Evolutionary conservation across 2,888 invertebrate genomes (phyloP), one percentile per base, ranked within the genome.

Genomic region (Noctua janthe): DNA sequence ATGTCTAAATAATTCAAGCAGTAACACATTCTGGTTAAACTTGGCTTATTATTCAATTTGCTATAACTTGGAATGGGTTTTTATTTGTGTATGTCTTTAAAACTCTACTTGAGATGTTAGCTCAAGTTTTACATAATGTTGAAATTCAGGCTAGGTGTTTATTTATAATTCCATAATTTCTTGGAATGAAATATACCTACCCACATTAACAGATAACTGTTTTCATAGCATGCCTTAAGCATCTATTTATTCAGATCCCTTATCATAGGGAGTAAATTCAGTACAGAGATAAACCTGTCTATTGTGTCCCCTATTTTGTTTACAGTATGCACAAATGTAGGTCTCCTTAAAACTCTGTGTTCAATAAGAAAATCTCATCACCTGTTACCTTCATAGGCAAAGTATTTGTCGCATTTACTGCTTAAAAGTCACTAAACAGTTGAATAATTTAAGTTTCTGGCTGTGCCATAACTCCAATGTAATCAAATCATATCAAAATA

Each of bases 1-100:
- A 79, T 54, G 35, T 59, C 23, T 70, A 51, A 80, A 84, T 43
- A 84, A 59, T 35, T 47, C 15, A 74, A 35, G 13, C 20, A 43
- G 8, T 43, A 80, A 67, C 15, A 43, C 23, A 7, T 62, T 15
- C 6, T 54, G 10, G 43, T 81, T 35, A 17, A 10, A 69, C 11
- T 47, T 54, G 1, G 39, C 29, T 35, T 59, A 62, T 8, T 43
- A 47, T 7, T 47, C 2, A 51, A n/a, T 35, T 69, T 29, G 17
- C 17, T 43, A 1, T 51, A 15, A 0, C 2, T 59, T 73, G 20
- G 2, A 74, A 67, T 20, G 1, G 0, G 0, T 2, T 59, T 59
- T 17, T 66, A 47, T 13, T 67, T 78, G 17, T 56, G 11, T 23
- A 4, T 2, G 7, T 8, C 1, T 54, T 20, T 54, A 54, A 70